Conservation (phyloP, 2,113 vertebrate genomes). For the Cynoglossus semilaevis region DNA sequence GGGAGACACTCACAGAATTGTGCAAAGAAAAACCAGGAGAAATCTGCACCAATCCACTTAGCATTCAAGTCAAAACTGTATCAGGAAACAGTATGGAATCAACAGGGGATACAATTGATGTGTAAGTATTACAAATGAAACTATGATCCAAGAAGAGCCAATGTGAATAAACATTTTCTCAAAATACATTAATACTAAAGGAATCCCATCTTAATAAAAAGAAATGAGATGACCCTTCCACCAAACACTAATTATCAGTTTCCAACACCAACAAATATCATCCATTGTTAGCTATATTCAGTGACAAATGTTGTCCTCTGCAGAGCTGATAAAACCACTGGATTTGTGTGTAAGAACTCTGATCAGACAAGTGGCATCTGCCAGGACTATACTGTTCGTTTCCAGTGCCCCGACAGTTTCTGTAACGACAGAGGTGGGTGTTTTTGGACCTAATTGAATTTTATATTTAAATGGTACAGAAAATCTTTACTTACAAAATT, state of each 20-base stretch:
- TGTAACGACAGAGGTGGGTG: background rate
- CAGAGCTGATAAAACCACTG: background rate
- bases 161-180: no score
- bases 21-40: background rate
- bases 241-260: no score
- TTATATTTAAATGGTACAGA: no score
- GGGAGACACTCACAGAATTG: background rate
- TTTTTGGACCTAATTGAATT: background rate
- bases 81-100: background rate
- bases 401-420: background rate
- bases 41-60: background rate
- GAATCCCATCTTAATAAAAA: no score
- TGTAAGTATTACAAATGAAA: background rate
- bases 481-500: no score
- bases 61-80: background rate
- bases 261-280: no score
- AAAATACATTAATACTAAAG: no score
- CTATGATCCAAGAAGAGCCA: no score
- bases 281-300: no score
- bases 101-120: background rate
- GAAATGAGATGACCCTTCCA: no score
- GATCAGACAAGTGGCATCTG: background rate
- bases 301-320: background rate
- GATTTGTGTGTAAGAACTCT: background rate
- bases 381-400: background rate